Conservation (phyloP, 2,888 invertebrate genomes). For the Ochropacha duplaris region DNA sequence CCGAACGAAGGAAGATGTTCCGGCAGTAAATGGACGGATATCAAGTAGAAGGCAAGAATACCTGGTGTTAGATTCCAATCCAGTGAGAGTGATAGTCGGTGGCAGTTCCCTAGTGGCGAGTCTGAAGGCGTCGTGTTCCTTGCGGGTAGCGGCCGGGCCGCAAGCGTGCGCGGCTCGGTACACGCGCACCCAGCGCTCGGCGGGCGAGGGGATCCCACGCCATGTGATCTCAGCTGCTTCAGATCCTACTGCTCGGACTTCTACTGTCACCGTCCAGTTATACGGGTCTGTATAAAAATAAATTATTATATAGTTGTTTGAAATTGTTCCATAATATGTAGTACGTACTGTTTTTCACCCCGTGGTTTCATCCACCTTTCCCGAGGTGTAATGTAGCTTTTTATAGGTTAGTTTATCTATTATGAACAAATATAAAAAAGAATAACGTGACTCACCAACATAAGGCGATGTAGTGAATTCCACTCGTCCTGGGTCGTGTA, state of each 20-base stretch:
- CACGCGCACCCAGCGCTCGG: conserved; percentile 95
- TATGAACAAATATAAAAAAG: too few relatives aligned
- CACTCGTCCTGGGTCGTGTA: conserved; percentile 87
- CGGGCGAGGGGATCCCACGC: conserved; percentile 93
- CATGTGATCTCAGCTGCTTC: conserved; percentile 90
- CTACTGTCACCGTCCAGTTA: conserved; percentile 90
- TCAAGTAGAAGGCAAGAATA: too few relatives aligned
- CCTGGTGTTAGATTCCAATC: conserved; percentile 84
- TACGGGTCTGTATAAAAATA: conserved; percentile 92
- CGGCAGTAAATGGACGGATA: too few relatives aligned
- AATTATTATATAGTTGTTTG: too few relatives aligned
- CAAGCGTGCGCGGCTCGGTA: conserved; percentile 88
- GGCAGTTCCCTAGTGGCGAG: conserved; percentile 67
- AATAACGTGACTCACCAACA: conserved; percentile 77
- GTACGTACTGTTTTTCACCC: too few relatives aligned
- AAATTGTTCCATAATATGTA: too few relatives aligned
- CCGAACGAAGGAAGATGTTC: too few relatives aligned
- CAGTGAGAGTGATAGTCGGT: conserved; percentile 57
- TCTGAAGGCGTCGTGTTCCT: conserved; percentile 69
- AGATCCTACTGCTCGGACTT: conserved; percentile 89
- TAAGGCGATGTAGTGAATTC: conserved; percentile 88
- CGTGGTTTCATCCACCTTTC: too few relatives aligned
- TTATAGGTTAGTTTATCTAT: too few relatives aligned
- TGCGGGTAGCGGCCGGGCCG: conserved; percentile 62
- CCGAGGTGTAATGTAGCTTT: too few relatives aligned